These are phyloP conservation scores for Brachionus asplanchnoidis DNA, from an alignment of 1,140 invertebrate genomes.

Conservation along the genomic window DNA sequence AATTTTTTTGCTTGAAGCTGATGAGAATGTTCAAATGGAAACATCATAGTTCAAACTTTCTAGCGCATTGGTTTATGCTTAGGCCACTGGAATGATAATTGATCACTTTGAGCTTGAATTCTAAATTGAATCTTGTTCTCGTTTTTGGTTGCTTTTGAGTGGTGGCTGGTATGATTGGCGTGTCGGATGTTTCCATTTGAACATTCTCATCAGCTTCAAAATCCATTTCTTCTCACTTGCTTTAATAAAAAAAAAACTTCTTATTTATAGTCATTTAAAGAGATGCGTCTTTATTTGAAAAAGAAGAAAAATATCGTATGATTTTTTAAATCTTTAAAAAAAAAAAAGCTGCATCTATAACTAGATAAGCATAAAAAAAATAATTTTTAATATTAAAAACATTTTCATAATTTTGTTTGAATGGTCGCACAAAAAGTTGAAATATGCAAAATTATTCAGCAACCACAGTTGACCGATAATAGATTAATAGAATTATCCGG, in stretches of 20 bases:
- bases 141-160: conserved; percentile 19
- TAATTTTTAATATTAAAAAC: conserved; percentile 14
- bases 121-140: not conserved
- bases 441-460: not conserved
- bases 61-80: not conserved
- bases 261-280: too few species aligned
- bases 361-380: not conserved
- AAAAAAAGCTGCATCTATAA: too few species aligned
- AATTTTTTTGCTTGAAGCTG: too few species aligned
- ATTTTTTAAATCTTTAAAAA: too few species aligned
- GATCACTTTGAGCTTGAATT: not conserved
- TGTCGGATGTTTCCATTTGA: conserved; percentile 26
- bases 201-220: conserved; percentile 22
- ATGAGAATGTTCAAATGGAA: too few species aligned
- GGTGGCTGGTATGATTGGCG: not conserved
- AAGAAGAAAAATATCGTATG: too few species aligned
- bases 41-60: not conserved
- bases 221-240: conserved; percentile 10
- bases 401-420: not conserved
- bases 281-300: too few species aligned
- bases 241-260: not conserved
- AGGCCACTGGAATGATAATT: not conserved
- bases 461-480: too few species aligned
- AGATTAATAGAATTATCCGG: too few species aligned
- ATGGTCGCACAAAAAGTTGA: not conserved